A percentile compares a stretch with the other conserved stretches of the same genome.
Evolutionary conservation across 2,113 vertebrate species (phyloP).

Genomic region (Neopipo cinnamomea): DNA sequence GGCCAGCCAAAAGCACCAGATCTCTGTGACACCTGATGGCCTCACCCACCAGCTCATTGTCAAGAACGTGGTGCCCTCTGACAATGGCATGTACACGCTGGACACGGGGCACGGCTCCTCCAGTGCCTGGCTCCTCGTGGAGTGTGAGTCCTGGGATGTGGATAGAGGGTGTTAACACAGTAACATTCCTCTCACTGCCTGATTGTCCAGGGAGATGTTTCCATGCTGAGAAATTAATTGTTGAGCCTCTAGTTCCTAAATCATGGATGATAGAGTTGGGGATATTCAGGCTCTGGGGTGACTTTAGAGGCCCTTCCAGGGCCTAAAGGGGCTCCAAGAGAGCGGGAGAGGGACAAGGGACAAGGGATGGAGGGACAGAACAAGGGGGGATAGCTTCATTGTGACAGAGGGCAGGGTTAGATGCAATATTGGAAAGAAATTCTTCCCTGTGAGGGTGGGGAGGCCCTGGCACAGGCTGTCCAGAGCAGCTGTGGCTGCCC

Average conservation of each 20-base stretch:
- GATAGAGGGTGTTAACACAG: background rate
- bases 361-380: background rate
- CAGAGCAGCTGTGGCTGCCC: background rate
- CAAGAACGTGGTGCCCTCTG: conserved; percentile 63
- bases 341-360: background rate
- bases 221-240: background rate
- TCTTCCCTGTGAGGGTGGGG: rapidly evolving
- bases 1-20: conserved; percentile 72
- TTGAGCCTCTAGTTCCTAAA: background rate
- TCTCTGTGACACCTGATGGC: conserved; percentile 74
- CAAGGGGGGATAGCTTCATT: background rate
- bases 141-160: conserved; percentile 69
- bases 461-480: background rate
- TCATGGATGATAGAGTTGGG: background rate
- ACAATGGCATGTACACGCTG: conserved; percentile 82
- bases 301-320: background rate
- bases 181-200: background rate
- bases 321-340: background rate
- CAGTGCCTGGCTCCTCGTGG: conserved; percentile 84
- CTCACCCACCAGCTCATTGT: conserved; percentile 81
- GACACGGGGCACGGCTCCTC: conserved; percentile 73
- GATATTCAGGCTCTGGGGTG: background rate
- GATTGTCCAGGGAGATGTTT: background rate
- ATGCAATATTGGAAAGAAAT: background rate
- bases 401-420: background rate